Evolutionary conservation across 2,888 invertebrate species (phyloP), one percentile per base, ranked within the genome.

Genomic region (Stomorhina lunata): DNA sequence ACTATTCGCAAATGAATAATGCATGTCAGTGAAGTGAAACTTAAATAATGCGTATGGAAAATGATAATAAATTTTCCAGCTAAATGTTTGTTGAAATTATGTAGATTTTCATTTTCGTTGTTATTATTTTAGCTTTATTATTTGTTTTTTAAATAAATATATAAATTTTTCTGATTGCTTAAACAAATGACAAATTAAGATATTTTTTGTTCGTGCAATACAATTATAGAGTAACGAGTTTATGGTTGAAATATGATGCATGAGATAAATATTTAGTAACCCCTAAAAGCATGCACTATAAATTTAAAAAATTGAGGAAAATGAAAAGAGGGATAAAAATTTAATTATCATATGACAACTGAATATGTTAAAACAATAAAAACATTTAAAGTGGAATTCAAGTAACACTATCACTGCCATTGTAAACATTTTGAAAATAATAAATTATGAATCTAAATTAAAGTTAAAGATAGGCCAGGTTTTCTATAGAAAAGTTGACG

Each of bases 181-280:
- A 63, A 73, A 73, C 63, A 73, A 81, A 59, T 78, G 81, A 81
- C 69, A 73, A 78, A 81, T 81, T 81, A 78, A 68, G 78, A 63
- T 17, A 48, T 48, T 32, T 34, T 71, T 73, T 71, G 43, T 57
- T 34, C 9, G n/a, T n/a, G 29, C 59, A 61, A 59, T 68, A 68
- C 40, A 50, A 40, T 77, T 50, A 22, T 20, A 17, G 17, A 59
- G 66, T 57, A 76, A 76, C 45, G 17, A 22, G n/a, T 17, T 3
- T 10, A 22, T 25, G 32, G 20, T 9, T 6, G 20, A 57, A 57
- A 55, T 69, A 32, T 43, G 57, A 71, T 57, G 32, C 57, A 32
- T 32, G 43, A 45, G 45, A 71, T 57, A 7, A 10, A 10, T 34
- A 20, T 15, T 15, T 15, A 61, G 45, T 37, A 25, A 9, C 15